Percentiles rank a stretch among this genome's conserved stretches.
phyloP scores from a whole-genome alignment of 2,888 invertebrate species.

The Mayetiola destructor region DNA sequence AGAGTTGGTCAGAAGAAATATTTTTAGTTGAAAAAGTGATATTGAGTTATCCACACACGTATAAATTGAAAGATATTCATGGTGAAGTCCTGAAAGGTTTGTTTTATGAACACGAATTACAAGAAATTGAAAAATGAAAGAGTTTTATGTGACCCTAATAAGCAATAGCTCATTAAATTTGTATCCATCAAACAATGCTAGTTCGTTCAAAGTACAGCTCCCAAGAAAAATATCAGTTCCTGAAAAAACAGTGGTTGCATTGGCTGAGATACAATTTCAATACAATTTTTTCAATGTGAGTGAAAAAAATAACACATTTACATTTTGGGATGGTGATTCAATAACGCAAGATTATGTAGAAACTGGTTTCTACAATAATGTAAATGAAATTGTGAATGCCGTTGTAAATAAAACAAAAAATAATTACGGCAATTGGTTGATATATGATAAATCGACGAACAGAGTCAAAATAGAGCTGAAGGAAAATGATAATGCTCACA shows the following conservation, averaged over 20 bases:
- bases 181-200: slow-evolving; percentile 1
- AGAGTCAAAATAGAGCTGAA: not conserved
- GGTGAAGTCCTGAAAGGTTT: not conserved
- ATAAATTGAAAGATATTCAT: not conserved
- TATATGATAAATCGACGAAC: not conserved
- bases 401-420: not conserved
- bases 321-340: not conserved
- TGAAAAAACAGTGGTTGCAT: not conserved
- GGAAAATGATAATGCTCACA: too few relatives aligned
- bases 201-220: slow-evolving; percentile 3
- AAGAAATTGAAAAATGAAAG: slow-evolving; percentile 10
- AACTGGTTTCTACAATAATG: not conserved
- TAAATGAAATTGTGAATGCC: not conserved
- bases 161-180: slow-evolving; percentile 9
- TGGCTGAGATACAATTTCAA: not conserved
- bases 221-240: not conserved
- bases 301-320: not conserved
- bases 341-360: not conserved
- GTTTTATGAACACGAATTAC: slow-evolving; percentile 4
- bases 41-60: not conserved
- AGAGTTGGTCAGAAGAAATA: not conserved
- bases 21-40: not conserved
- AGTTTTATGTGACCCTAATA: slow-evolving; percentile 8
- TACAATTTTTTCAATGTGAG: not conserved
- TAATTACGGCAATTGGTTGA: not conserved